Evolutionary conservation across 2,797 vertebrate species (phyloP), one percentile per base, ranked within the genome.

Genomic region (Nannoperca obscura): DNA sequence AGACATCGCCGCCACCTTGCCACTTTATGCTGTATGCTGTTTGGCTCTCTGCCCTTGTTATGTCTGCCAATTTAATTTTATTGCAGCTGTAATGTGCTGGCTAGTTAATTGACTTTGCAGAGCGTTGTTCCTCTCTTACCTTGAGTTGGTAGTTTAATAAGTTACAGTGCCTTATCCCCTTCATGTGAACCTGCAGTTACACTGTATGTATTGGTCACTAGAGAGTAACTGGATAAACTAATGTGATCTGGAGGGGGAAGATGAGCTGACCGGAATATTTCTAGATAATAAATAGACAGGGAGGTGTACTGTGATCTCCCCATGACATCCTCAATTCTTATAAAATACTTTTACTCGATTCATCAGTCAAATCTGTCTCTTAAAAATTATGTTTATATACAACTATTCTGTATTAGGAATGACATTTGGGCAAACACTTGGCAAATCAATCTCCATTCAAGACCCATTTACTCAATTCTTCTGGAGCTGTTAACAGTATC

Each of bases 101-200:
- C 86, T 87, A 88, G 78, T 93, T 94, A 94, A 95, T 95, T 94
- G 93, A 94, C 92, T 94, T 94, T 92, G 87, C 86, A n/a, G 36
- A 86, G 88, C 85, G 87, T 93, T 93, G 90, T 89, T 85, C 85
- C 76, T 82, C 85, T 81, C 79, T 79, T 75, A 82, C 85, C 83
- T 87, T 74, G 71, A 78, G 77, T 80, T 54, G 64, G 36, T 74
- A 58, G 78, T 81, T 91, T 88, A 85, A 88, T 88, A 92, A 93
- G 83, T 92, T 89, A 79, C 74, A 82, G 70, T 63, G 75, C 81
- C 75, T 78, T 87, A 81, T 86, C 76, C 79, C 72, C 59, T 69
- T 32, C 6, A 20, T 49, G 42, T 49, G 70, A 80, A 81, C 76
- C 73, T 58, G 54, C 38, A 10, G 38, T 57, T 34, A 55, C 53